Evolutionary conservation across 1,140 invertebrate genomes (phyloP).

Genomic region (Lasaia peninsularis): DNA sequence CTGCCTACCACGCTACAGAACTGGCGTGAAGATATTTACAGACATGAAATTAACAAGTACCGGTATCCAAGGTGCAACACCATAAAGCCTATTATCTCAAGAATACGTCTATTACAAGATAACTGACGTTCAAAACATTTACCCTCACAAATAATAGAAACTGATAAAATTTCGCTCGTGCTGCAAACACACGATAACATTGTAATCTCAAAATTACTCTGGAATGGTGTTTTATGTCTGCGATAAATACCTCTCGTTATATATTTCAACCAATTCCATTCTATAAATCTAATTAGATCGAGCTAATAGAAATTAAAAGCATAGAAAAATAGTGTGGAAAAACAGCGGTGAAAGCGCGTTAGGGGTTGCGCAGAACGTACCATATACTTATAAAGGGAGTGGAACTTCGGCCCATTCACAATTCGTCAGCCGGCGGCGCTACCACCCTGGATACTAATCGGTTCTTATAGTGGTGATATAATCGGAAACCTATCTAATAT

Average conservation of each 20-base stretch:
- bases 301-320: slow-evolving; percentile 3
- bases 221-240: slow-evolving; percentile 12
- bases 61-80: background rate
- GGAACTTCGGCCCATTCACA: slow-evolving; percentile 54
- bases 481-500: slow-evolving; percentile 33
- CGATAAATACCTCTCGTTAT: slow-evolving; percentile 1
- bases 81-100: slow-evolving; percentile 17
- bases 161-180: slow-evolving; percentile 47
- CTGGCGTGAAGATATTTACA: no score
- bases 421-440: slow-evolving; percentile 43
- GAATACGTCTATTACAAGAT: slow-evolving; percentile 11
- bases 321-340: slow-evolving; percentile 23
- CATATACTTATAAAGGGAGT: slow-evolving; percentile 55
- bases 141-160: slow-evolving; percentile 37
- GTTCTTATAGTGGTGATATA: slow-evolving; percentile 20
- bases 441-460: slow-evolving; percentile 29
- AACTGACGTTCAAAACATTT: slow-evolving; percentile 42
- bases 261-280: slow-evolving; percentile 1
- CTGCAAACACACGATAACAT: slow-evolving; percentile 43
- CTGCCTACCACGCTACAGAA: no score
- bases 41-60: background rate
- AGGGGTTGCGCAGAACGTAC: slow-evolving; percentile 54
- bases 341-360: slow-evolving; percentile 44
- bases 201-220: slow-evolving; percentile 18
- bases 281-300: background rate